A percentile compares a stretch with the other conserved stretches of the same genome.
These are phyloP conservation scores for Megaleporinus macrocephalus DNA, from an alignment of 2,113 vertebrate genomes.

Conservation along the genomic window DNA sequence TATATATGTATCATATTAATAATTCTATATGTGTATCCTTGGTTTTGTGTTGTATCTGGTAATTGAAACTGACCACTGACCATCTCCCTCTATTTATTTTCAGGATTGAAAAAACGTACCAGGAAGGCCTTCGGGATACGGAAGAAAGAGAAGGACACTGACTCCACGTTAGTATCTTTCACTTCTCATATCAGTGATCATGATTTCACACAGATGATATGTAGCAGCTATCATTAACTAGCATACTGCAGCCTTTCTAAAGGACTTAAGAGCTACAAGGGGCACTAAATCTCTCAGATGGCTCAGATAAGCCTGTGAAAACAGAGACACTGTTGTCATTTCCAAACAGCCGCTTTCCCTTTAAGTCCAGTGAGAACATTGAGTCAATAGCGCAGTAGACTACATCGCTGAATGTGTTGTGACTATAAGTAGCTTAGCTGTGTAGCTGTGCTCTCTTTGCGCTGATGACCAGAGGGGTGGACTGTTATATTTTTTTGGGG, in stretches of 20 bases:
- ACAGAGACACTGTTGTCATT: not conserved
- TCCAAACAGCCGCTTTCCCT: not conserved
- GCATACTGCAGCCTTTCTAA: not conserved
- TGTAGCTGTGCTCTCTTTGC: too few relatives aligned
- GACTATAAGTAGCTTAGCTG: slow-evolving; percentile 15
- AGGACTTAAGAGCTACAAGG: not conserved
- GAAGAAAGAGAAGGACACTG: slow-evolving; percentile 99
- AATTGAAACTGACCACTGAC: not conserved
- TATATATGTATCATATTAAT: too few relatives aligned
- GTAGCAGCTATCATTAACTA: not conserved
- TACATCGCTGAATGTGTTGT: not conserved
- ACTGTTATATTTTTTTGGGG: not conserved
- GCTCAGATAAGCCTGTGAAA: not conserved
- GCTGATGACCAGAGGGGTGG: not conserved
- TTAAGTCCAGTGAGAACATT: not conserved
- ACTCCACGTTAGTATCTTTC: slow-evolving; percentile 87
- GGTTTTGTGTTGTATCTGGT: slow-evolving; percentile 18
- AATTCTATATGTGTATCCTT: not conserved
- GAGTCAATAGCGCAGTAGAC: slow-evolving; percentile 8
- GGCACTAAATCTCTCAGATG: not conserved
- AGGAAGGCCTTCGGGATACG: slow-evolving; percentile 99
- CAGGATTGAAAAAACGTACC: slow-evolving; percentile 99
- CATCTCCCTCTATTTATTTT: slow-evolving; percentile 47
- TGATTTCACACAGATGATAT: not conserved
- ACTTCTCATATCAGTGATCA: not conserved